A percentile compares a stretch with the other conserved stretches of the same genome.
Evolutionary conservation across 2,888 invertebrate species (phyloP).

Genomic region (Lasioglossum figueresi): DNA sequence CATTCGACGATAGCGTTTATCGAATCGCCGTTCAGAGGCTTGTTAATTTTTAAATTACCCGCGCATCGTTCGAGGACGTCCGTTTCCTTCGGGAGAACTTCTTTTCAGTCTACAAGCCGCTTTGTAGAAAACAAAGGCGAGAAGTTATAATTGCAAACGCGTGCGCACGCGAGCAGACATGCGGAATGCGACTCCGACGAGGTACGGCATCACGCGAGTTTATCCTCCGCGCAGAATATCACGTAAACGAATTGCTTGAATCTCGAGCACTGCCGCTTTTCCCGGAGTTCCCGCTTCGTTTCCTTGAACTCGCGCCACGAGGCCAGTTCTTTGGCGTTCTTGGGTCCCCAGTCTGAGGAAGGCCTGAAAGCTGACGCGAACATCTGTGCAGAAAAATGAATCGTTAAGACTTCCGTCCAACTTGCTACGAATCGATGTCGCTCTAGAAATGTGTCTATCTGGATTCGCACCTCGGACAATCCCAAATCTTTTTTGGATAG

Average conservation of each 20-base stretch:
- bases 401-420: not conserved
- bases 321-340: conserved; percentile 62
- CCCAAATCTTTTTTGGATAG: conserved; percentile 59
- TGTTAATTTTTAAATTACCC: not conserved
- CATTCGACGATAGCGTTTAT: not conserved
- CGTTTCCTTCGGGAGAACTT: not conserved
- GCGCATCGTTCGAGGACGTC: not conserved
- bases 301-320: conserved; percentile 77
- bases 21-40: not conserved
- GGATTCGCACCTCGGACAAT: conserved; percentile 42
- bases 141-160: conserved; percentile 4
- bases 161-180: not conserved
- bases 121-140: conserved; percentile 1
- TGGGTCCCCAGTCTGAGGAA: conserved; percentile 77
- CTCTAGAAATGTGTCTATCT: not conserved
- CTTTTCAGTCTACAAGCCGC: not conserved
- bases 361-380: conserved; percentile 73
- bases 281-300: conserved; percentile 71
- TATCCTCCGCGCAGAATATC: conserved; percentile 64
- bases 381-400: conserved; percentile 62
- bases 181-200: not conserved
- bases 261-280: conserved; percentile 67
- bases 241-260: conserved; percentile 70
- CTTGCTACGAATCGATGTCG: not conserved
- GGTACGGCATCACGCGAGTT: conserved; percentile 50